Conservation (phyloP, 1,140 invertebrate species). For the Orius laevigatus region DNA sequence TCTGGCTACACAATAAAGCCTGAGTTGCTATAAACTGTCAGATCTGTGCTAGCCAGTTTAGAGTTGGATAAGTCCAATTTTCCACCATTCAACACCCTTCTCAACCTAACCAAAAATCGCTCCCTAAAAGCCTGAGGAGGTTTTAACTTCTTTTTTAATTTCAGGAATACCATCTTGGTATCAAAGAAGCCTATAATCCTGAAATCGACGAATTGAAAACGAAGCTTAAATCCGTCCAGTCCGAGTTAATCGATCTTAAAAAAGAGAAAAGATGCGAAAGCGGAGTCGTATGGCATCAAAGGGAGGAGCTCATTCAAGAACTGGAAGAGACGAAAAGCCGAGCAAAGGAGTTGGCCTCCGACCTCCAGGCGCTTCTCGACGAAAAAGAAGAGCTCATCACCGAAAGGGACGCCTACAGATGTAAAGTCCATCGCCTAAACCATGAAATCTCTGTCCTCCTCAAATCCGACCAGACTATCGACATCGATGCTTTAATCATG, state of each 20-base stretch:
- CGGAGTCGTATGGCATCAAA: conserved; percentile 22
- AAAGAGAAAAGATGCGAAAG: conserved; percentile 11
- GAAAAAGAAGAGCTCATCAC: conserved; percentile 71
- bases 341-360: conserved; percentile 46
- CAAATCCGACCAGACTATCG: conserved; percentile 39
- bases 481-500: conserved; percentile 61
- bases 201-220: conserved; percentile 53
- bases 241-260: conserved; percentile 43
- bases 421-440: conserved; percentile 68
- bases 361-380: conserved; percentile 61
- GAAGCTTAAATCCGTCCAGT: conserved; percentile 50
- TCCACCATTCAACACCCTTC: too few relatives aligned
- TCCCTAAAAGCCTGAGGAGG: too few relatives aligned
- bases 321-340: conserved; percentile 10
- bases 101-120: too few relatives aligned
- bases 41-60: too few relatives aligned
- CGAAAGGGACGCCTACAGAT: conserved; percentile 70
- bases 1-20: too few relatives aligned
- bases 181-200: conserved; percentile 23
- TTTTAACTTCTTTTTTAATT: too few relatives aligned
- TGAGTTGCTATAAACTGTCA: too few relatives aligned
- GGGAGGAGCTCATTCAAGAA: conserved; percentile 21
- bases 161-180: neutral
- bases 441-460: conserved; percentile 61
- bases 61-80: too few relatives aligned